A percentile compares a stretch with the other conserved stretches of the same genome.
Conservation (phyloP, 2,888 invertebrate species). For the Stratiomys singularior region DNA sequence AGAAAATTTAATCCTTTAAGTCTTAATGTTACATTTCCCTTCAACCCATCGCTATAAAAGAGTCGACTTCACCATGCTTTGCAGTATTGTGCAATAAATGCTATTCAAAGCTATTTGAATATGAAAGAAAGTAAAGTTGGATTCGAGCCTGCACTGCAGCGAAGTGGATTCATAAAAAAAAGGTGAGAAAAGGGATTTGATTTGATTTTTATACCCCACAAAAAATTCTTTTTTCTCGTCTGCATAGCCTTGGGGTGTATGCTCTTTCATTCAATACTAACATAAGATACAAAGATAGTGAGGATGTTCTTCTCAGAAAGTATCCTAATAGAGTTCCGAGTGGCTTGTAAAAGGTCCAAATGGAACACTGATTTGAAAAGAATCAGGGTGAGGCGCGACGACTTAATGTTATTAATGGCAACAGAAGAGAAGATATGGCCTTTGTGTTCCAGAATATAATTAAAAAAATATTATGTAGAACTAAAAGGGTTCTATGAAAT, state of each 20-base stretch:
- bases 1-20: too few relatives aligned
- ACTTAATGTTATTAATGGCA: constrained; percentile 38
- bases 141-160: background rate
- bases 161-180: constrained; percentile 9
- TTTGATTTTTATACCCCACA: constrained; percentile 17
- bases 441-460: constrained; percentile 12
- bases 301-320: background rate
- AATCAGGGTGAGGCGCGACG: background rate
- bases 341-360: constrained; percentile 36
- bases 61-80: background rate
- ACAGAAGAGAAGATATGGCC: constrained; percentile 14
- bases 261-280: constrained; percentile 27
- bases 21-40: too few relatives aligned
- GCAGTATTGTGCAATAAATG: background rate
- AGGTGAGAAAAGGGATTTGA: constrained; percentile 38
- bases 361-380: constrained; percentile 31
- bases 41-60: too few relatives aligned
- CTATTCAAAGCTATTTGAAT: constrained; percentile 42
- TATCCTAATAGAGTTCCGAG: constrained; percentile 35
- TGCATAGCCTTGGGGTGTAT: background rate
- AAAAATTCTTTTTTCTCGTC: background rate
- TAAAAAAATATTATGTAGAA: background rate
- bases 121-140: background rate
- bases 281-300: too few relatives aligned
- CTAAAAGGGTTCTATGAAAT: too few relatives aligned